Percentiles rank a stretch among this genome's conserved stretches.
These are phyloP conservation scores for Spongilla lacustris DNA, from an alignment of 37 sponge, comb jelly and placozoan genomes.

Conservation along the genomic window DNA sequence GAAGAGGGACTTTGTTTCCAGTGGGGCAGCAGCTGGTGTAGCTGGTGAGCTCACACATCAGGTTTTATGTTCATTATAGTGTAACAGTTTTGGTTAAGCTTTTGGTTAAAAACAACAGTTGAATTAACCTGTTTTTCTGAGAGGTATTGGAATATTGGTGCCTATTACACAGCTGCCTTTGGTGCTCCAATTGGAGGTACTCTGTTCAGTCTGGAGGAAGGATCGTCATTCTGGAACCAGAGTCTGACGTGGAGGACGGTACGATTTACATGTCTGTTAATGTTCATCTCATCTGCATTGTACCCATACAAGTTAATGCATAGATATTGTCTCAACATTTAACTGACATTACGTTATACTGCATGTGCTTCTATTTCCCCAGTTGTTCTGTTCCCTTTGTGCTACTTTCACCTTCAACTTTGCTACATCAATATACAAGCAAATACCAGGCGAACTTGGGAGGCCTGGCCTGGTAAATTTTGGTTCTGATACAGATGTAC, in stretches of 20 bases:
- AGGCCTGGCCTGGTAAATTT: slow-evolving; percentile 84
- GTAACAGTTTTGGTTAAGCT: too few species aligned
- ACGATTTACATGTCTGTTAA: neutral
- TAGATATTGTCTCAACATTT: too few species aligned
- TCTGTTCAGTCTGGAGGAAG: slow-evolving; percentile 96
- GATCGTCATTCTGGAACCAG: slow-evolving; percentile 95
- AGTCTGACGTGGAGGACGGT: slow-evolving; percentile 94
- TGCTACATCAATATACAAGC: slow-evolving; percentile 30
- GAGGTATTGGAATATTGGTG: too few species aligned
- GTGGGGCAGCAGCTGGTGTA: slow-evolving; percentile 95
- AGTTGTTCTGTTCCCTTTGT: slow-evolving; percentile 94
- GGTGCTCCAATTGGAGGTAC: slow-evolving; percentile 96
- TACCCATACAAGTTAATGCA: too few species aligned
- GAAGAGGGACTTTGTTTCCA: slow-evolving; percentile 91
- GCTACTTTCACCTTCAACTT: slow-evolving; percentile 84
- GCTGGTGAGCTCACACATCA: slow-evolving; percentile 47
- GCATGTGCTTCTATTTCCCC: slow-evolving; percentile 3
- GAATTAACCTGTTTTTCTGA: too few species aligned
- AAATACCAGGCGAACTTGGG: slow-evolving; percentile 31
- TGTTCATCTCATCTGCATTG: too few species aligned
- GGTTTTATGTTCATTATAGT: neutral
- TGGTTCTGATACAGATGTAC: slow-evolving; percentile 82
- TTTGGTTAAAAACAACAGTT: too few species aligned
- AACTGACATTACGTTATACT: neutral
- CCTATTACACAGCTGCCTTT: slow-evolving; percentile 74